Percentiles rank a stretch among this genome's conserved stretches.
phyloP scores from a whole-genome alignment of 2,888 invertebrate species.

The Dryadula phaetusa region DNA sequence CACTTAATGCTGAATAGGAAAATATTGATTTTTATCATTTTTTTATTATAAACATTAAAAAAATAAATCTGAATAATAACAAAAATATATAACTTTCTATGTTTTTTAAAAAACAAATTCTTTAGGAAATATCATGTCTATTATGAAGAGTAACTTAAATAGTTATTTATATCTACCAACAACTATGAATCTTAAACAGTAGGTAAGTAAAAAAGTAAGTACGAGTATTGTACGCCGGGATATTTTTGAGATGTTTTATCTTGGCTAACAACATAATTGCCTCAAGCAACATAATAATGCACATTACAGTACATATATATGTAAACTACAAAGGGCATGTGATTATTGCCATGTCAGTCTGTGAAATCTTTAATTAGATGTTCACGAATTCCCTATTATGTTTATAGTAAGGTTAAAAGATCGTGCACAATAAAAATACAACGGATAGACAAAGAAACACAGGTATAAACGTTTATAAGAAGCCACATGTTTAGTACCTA shows the following conservation, averaged over 20 bases:
- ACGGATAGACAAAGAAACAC: conserved; percentile 58
- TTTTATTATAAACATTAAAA: neutral
- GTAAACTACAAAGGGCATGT: conserved; percentile 38
- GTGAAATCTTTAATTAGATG: conserved; percentile 60
- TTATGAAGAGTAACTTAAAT: no score
- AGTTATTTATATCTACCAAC: no score
- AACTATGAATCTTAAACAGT: neutral
- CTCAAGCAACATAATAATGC: conserved; percentile 19
- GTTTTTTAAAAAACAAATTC: no score
- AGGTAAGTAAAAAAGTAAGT: neutral
- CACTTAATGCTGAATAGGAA: neutral
- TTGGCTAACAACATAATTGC: neutral
- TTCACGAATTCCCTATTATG: conserved; percentile 64
- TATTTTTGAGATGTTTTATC: neutral
- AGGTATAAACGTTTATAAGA: conserved; percentile 52
- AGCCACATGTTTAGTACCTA: conserved; percentile 41
- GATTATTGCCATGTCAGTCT: conserved; percentile 48
- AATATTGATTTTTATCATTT: neutral
- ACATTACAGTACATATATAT: conserved; percentile 22
- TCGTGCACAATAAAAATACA: conserved; percentile 52
- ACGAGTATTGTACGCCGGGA: neutral
- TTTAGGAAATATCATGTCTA: no score
- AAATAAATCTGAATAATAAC: neutral
- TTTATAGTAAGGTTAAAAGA: conserved; percentile 49
- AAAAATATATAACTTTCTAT: no score